Evolutionary conservation across 2,113 vertebrate genomes (phyloP), one percentile per base, ranked within the genome.

Genomic region (Rhabdomys dilectus): DNA sequence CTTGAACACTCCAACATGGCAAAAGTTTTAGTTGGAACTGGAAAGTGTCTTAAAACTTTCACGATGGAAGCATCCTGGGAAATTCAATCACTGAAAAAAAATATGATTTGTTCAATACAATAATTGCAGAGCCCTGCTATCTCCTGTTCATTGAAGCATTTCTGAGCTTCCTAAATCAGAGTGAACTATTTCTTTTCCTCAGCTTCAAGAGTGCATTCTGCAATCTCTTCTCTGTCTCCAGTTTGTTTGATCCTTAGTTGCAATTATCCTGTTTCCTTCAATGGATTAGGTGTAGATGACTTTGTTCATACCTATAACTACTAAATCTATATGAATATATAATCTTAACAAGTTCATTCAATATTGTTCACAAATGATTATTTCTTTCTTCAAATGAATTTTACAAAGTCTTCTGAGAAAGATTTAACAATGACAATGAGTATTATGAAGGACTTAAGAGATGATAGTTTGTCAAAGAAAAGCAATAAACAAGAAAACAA

Each of bases 1-100:
- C 39, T 95, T 72, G 84, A 11, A 91, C 94, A 75, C 21, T 17
- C 10, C 0, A 0, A 76, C 58, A 91, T 19, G 62, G 73, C 31
- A 66, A 88, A 90, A 60, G 29, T 81, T 97, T 95, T 88, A 51
- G 39, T 24, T 93, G 51, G 36, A 16, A 21, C 12, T 95, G 5
- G 91, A 58, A 24, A 4, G 75, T 89, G 0, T 36, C 68, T 97
- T 89, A 92, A 88, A 92, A 88, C 24, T 19, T 64, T 88, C 12
- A 39, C 0, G 39, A 64, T 80, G 56, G 21, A 39, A 62, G 2
- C 17, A 75, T 36, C 39, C 21, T 60, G 80, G 36, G 24, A 94
- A 91, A 48, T 13, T 85, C 26, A 81, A 4, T 9, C 31, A 86
- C 21, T 91, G 72, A 93, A 81, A 92, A 62, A 93, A 64, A 70